A percentile compares a stretch with the other conserved stretches of the same genome.
Conservation (phyloP, 2,797 vertebrate genomes). For the Myotis daubentonii region DNA sequence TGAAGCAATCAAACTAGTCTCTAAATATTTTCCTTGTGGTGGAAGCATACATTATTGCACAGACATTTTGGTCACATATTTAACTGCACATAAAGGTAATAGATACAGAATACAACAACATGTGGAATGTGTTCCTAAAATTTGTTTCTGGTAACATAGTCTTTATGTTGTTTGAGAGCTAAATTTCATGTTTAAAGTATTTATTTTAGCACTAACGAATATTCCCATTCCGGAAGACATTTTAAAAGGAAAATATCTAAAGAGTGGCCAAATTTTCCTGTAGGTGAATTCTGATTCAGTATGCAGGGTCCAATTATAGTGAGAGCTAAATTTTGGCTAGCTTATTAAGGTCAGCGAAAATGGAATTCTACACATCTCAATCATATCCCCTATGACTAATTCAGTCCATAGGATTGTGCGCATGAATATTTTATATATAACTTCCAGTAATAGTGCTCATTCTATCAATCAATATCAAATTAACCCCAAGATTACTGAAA, state of each 20-base stretch:
- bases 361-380: slow-evolving; percentile 55
- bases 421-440: slow-evolving; percentile 65
- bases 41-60: neutral
- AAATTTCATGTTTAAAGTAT: neutral
- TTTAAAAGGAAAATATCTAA: slow-evolving; percentile 35
- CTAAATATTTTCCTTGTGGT: neutral
- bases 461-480: slow-evolving; percentile 62
- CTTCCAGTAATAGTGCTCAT: slow-evolving; percentile 56
- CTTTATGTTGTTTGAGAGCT: neutral
- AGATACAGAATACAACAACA: neutral
- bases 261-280: neutral
- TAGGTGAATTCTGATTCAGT: neutral
- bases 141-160: slow-evolving; percentile 2
- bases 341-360: slow-evolving; percentile 35
- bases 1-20: neutral
- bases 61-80: neutral
- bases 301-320: neutral
- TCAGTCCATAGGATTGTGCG: neutral
- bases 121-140: neutral
- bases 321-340: neutral
- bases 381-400: slow-evolving; percentile 51
- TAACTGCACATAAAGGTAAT: neutral
- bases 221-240: neutral
- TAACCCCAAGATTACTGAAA: slow-evolving; percentile 64
- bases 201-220: neutral